Percentiles rank a stretch among this genome's conserved stretches.
These are phyloP conservation scores for Drosophila anomalata DNA, from an alignment of 2,888 invertebrate genomes.

Conservation along the genomic window DNA sequence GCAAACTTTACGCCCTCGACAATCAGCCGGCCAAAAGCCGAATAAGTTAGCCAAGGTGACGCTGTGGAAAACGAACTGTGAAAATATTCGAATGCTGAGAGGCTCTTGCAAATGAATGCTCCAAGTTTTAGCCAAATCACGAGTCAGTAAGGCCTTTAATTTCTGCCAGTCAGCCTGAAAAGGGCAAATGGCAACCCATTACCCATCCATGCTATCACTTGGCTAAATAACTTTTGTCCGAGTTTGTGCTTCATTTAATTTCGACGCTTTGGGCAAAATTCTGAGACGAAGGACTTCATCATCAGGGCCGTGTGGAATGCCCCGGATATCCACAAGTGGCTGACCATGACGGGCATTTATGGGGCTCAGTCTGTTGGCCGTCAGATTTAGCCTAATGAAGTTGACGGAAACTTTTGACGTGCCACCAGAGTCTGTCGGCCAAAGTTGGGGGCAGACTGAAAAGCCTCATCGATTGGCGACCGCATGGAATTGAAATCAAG, in stretches of 20 bases:
- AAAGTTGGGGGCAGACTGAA: conserved; percentile 14
- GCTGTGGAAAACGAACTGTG: conserved; percentile 8
- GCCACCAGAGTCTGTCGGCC: conserved; percentile 7
- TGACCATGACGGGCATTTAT: conserved; percentile 49
- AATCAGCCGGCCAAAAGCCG: conserved; percentile 55
- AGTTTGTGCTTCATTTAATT: conserved; percentile 73
- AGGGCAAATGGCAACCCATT: conserved; percentile 27
- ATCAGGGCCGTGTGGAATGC: conserved; percentile 8
- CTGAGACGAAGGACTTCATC: conserved; percentile 1
- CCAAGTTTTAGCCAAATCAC: conserved; percentile 15
- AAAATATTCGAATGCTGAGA: conserved; percentile 18
- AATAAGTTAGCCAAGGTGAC: conserved; percentile 52
- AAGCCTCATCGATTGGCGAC: conserved; percentile 40
- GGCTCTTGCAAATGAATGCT: conserved; percentile 11
- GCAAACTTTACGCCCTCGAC: conserved; percentile 64
- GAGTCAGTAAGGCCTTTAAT: conserved; percentile 18
- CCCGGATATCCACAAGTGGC: conserved; percentile 68
- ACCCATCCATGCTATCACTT: conserved; percentile 14
- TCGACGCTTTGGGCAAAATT: conserved; percentile 22
- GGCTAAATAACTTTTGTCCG: conserved; percentile 60
- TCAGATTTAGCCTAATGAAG: conserved; percentile 72
- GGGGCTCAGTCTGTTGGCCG: conserved; percentile 50
- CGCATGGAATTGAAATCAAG: conserved; percentile 59
- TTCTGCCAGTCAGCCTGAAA: conserved; percentile 31
- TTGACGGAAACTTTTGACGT: conserved; percentile 66